phyloP scores from a whole-genome alignment of 2,113 vertebrate species.

The Scomber japonicus region DNA sequence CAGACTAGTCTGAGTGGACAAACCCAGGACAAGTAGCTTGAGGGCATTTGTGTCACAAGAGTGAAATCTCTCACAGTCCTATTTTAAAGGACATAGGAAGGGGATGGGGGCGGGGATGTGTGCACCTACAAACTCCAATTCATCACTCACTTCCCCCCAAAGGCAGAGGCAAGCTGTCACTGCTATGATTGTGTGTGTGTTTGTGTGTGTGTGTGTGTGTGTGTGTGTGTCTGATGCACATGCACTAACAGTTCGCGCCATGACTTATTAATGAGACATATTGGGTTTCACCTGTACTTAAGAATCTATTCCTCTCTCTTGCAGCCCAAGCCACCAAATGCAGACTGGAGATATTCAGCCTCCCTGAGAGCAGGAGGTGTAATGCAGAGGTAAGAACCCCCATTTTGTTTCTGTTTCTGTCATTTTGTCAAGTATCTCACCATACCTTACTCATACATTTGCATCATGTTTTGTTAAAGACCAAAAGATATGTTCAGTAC shows the following conservation, averaged over 20 bases:
- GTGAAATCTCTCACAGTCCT: constrained; percentile 39
- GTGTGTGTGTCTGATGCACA: constrained; percentile 28
- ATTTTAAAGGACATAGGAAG: constrained; percentile 30
- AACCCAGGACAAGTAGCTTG: constrained; percentile 6
- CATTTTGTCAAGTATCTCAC: constrained; percentile 7
- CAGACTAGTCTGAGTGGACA: background rate
- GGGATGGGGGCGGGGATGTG: constrained; percentile 8
- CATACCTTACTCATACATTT: background rate
- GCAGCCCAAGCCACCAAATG: constrained; percentile 91
- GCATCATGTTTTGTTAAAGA: constrained; percentile 11
- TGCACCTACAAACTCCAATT: constrained; percentile 33
- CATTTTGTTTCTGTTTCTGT: background rate
- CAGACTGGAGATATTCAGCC: constrained; percentile 98
- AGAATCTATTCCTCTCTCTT: constrained; percentile 84
- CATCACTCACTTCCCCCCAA: constrained; percentile 57
- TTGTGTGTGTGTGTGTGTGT: constrained; percentile 20
- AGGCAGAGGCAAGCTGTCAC: constrained; percentile 49
- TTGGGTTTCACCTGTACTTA: constrained; percentile 73
- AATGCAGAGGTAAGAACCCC: constrained; percentile 92
- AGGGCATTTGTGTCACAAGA: constrained; percentile 12
- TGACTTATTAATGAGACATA: constrained; percentile 77
- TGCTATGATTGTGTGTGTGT: constrained; percentile 18
- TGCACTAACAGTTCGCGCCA: constrained; percentile 34
- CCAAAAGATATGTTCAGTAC: background rate
- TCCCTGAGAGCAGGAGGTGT: constrained; percentile 93